phyloP scores from a whole-genome alignment of 1,140 invertebrate genomes.

The Holcopasites calliopsidis region DNA sequence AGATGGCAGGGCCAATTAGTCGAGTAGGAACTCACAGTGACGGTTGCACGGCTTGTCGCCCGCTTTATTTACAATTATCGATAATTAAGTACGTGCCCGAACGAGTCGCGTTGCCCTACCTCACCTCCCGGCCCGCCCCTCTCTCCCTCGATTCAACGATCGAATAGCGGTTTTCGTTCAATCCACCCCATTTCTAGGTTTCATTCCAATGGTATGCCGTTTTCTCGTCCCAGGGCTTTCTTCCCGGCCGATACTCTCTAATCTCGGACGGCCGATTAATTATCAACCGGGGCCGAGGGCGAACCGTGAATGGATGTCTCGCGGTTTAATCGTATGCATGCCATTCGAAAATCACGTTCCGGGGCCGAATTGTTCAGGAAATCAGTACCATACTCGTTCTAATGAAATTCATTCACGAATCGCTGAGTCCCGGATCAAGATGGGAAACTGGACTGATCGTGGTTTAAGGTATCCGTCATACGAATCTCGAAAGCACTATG shows the following conservation, averaged over 20 bases:
- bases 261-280: constrained; percentile 57
- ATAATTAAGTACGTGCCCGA: constrained; percentile 53
- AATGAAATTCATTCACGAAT: neutral
- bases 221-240: neutral
- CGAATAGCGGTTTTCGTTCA: constrained; percentile 44
- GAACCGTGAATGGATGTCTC: constrained; percentile 20
- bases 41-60: constrained; percentile 25
- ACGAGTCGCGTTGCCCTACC: too few species aligned
- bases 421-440: neutral
- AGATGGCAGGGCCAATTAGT: constrained; percentile 45
- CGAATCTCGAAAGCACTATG: too few species aligned
- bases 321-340: constrained; percentile 45
- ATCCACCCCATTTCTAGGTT: constrained; percentile 8
- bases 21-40: constrained; percentile 41
- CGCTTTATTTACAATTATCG: constrained; percentile 61
- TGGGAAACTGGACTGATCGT: too few species aligned
- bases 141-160: neutral
- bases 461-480: too few species aligned
- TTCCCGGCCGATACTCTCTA: constrained; percentile 35
- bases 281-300: constrained; percentile 39
- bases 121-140: too few species aligned
- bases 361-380: neutral
- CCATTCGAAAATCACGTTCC: constrained; percentile 9
- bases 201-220: neutral
- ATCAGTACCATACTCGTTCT: neutral